Conservation (phyloP, 2,888 invertebrate genomes). For the Villa cingulata region DNA sequence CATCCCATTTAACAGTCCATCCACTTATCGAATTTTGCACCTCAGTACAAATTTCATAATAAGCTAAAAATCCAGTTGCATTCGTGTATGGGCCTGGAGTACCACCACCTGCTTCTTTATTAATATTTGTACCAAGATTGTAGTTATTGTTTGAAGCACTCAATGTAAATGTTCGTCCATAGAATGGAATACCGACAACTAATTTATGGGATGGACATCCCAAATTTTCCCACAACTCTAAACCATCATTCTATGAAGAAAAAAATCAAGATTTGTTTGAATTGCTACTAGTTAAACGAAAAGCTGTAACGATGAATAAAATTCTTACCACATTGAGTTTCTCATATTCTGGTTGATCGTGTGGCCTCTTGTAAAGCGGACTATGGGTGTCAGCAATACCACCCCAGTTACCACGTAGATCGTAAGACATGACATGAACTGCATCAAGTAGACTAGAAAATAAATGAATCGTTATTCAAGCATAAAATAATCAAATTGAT, state of each 20-base stretch:
- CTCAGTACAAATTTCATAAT: slow-evolving; percentile 74
- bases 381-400: slow-evolving; percentile 85
- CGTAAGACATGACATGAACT: no score
- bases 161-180: slow-evolving; percentile 73
- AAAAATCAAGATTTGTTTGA: no score
- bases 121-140: slow-evolving; percentile 71
- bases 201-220: slow-evolving; percentile 78
- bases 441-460: no score
- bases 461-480: no score
- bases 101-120: slow-evolving; percentile 82
- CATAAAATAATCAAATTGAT: no score
- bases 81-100: slow-evolving; percentile 73
- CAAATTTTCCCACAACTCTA: slow-evolving; percentile 75
- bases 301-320: not conserved
- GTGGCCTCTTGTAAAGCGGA: slow-evolving; percentile 69
- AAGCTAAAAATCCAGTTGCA: slow-evolving; percentile 74
- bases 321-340: slow-evolving; percentile 67
- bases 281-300: not conserved
- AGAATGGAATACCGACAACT: slow-evolving; percentile 80
- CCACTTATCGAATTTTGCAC: slow-evolving; percentile 52
- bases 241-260: slow-evolving; percentile 60
- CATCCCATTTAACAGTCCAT: slow-evolving; percentile 79
- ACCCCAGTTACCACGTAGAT: slow-evolving; percentile 78
- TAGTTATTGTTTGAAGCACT: slow-evolving; percentile 72
- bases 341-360: slow-evolving; percentile 81